phyloP scores from a whole-genome alignment of 2,888 invertebrate genomes.

The Ornithoptera priamus region DNA sequence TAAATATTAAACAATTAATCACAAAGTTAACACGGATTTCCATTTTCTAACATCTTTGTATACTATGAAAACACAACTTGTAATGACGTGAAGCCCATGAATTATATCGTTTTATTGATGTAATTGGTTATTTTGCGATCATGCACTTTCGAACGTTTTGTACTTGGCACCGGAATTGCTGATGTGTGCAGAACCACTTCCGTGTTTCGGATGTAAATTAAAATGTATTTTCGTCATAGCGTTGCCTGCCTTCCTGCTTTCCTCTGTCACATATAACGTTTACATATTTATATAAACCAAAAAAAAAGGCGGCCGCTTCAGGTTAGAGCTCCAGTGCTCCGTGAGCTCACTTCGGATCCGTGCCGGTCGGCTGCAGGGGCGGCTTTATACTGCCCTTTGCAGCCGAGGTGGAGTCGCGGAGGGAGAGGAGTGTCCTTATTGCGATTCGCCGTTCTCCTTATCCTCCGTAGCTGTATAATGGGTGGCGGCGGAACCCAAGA shows the following conservation, averaged over 20 bases:
- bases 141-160: neutral
- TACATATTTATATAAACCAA: neutral
- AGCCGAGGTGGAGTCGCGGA: too few relatives aligned
- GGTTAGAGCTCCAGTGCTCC: too few relatives aligned
- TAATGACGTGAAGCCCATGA: slow-evolving; percentile 42
- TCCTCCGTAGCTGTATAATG: too few relatives aligned
- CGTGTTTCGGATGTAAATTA: neutral
- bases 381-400: too few relatives aligned
- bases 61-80: slow-evolving; percentile 35
- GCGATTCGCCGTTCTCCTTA: too few relatives aligned
- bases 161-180: neutral
- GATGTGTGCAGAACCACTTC: neutral
- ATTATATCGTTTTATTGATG: slow-evolving; percentile 45
- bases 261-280: neutral
- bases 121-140: slow-evolving; percentile 35
- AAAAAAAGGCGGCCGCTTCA: too few relatives aligned
- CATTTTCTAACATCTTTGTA: slow-evolving; percentile 71
- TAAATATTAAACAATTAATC: slow-evolving; percentile 54
- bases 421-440: too few relatives aligned
- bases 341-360: too few relatives aligned
- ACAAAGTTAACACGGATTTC: slow-evolving; percentile 55
- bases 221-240: neutral
- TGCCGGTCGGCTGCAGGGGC: too few relatives aligned
- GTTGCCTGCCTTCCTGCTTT: neutral
- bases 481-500: too few relatives aligned